These are phyloP conservation scores for Takifugu bimaculatus DNA, from an alignment of 2,113 vertebrate genomes.

Conservation along the genomic window DNA sequence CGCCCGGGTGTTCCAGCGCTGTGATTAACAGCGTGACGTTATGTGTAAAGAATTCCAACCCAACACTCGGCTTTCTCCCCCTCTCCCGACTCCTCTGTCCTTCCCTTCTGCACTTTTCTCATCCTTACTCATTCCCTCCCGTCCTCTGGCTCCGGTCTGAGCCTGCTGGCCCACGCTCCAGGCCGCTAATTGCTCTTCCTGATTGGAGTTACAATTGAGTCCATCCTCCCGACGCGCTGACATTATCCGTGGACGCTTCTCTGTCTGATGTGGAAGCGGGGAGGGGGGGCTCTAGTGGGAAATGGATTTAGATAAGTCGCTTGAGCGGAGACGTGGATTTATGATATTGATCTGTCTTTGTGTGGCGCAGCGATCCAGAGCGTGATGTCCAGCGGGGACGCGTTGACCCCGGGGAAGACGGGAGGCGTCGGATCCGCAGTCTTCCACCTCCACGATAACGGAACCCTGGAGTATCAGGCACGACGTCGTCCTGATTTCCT, in stretches of 20 bases:
- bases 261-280: constrained; percentile 3
- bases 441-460: constrained; percentile 85
- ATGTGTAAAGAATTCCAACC: constrained; percentile 71
- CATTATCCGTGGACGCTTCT: constrained; percentile 19
- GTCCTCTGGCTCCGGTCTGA: constrained; percentile 41
- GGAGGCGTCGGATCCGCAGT: constrained; percentile 88
- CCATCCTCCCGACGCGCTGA: constrained; percentile 28
- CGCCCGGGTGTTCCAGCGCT: constrained; percentile 51
- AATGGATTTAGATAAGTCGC: constrained; percentile 13
- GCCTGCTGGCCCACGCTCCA: constrained; percentile 14
- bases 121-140: constrained; percentile 47
- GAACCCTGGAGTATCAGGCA: constrained; percentile 91
- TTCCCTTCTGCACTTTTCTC: constrained; percentile 17
- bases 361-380: constrained; percentile 84
- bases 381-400: constrained; percentile 87
- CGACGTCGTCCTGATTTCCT: not conserved
- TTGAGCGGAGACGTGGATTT: constrained; percentile 13
- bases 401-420: constrained; percentile 83
- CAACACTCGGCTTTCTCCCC: constrained; percentile 15
- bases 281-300: not conserved
- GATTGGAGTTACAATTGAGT: constrained; percentile 43
- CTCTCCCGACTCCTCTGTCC: not conserved
- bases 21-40: constrained; percentile 74
- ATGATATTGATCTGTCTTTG: constrained; percentile 26
- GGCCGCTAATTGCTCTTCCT: constrained; percentile 15